These are phyloP conservation scores for Caenorhabditis doughertyi DNA, from an alignment of 2,888 invertebrate genomes.

Conservation along the genomic window DNA sequence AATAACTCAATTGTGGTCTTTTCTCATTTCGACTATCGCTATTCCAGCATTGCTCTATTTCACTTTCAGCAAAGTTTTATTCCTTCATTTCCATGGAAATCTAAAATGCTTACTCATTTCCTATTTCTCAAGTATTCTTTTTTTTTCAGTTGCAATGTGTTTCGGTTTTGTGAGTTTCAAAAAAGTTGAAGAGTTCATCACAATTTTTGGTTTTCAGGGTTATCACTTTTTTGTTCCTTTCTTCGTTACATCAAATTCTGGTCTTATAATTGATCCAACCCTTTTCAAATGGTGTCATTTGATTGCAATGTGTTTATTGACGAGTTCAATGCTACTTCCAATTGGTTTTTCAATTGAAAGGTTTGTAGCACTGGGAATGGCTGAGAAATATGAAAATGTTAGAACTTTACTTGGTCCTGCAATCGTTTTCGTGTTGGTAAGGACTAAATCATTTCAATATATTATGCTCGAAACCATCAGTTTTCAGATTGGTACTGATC, in stretches of 20 bases:
- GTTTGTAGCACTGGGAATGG: constrained; percentile 34
- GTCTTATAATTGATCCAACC: constrained; percentile 19
- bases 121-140: constrained; percentile 10
- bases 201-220: constrained; percentile 10
- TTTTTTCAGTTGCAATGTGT: constrained; percentile 12
- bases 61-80: neutral
- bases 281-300: constrained; percentile 34
- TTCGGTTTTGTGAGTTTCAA: constrained; percentile 15
- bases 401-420: constrained; percentile 22
- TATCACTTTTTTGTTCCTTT: constrained; percentile 36
- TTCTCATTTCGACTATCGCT: constrained; percentile 1
- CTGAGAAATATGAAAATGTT: constrained; percentile 38
- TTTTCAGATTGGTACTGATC: constrained; percentile 18
- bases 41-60: constrained; percentile 8
- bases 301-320: constrained; percentile 5
- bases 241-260: constrained; percentile 15
- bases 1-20: constrained; percentile 19
- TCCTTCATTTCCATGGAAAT: constrained; percentile 38
- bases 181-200: neutral
- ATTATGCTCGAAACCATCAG: too few species aligned
- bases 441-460: neutral
- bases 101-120: constrained; percentile 5
- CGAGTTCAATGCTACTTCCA: constrained; percentile 40
- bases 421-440: constrained; percentile 7
- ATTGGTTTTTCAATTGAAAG: constrained; percentile 53